Conservation (phyloP, 2,888 invertebrate genomes). For the Hydropsyche betteni region DNA sequence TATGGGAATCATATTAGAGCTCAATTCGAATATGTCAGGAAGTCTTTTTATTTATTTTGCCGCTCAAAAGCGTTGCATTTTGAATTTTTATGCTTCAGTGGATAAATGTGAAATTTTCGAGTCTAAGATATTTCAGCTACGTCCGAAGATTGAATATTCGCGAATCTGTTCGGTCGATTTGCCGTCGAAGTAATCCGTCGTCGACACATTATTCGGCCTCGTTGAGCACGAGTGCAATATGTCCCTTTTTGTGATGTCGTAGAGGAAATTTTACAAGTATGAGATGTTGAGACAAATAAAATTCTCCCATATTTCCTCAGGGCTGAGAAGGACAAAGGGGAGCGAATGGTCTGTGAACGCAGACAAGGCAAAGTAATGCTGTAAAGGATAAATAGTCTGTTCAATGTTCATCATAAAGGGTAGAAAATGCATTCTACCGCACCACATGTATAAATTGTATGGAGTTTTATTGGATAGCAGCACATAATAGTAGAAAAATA, state of each 20-base stretch:
- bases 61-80: too few species aligned
- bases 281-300: constrained; percentile 34
- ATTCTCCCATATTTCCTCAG: constrained; percentile 23
- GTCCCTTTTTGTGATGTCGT: constrained; percentile 36
- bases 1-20: too few species aligned
- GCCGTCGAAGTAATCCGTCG: constrained; percentile 39
- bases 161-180: constrained; percentile 46
- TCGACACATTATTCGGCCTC: constrained; percentile 47
- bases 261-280: constrained; percentile 41
- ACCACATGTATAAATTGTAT: background rate
- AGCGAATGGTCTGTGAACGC: constrained; percentile 28
- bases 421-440: background rate
- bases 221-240: constrained; percentile 50
- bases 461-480: too few species aligned
- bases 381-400: constrained; percentile 27
- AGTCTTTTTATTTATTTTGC: too few species aligned
- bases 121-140: too few species aligned
- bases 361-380: constrained; percentile 5
- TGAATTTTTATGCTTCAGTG: too few species aligned
- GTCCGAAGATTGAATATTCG: constrained; percentile 17
- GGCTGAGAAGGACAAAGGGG: constrained; percentile 13
- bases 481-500: too few species aligned
- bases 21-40: too few species aligned
- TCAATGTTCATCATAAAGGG: constrained; percentile 19
- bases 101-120: too few species aligned